Conservation (phyloP, 2,888 invertebrate genomes). For the Mesoligia furuncula region DNA sequence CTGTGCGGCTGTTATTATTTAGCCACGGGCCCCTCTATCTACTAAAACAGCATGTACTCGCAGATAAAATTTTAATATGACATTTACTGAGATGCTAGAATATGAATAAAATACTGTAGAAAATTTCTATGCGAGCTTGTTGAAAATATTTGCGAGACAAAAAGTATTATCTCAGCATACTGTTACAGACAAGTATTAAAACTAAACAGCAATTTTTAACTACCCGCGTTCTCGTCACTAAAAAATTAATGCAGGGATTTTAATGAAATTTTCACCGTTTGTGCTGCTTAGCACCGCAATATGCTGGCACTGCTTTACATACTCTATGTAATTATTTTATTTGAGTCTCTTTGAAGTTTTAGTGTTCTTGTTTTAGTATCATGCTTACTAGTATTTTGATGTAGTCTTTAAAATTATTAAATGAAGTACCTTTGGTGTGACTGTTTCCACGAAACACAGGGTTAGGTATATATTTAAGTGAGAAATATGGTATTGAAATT, state of each 20-base stretch:
- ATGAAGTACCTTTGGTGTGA: not conserved
- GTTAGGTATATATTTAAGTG: too few relatives aligned
- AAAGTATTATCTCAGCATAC: slow-evolving; percentile 28
- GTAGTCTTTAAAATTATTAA: not conserved
- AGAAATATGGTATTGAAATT: not conserved
- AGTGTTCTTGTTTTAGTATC: not conserved
- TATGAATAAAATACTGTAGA: slow-evolving; percentile 24
- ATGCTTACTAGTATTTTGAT: not conserved
- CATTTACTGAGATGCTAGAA: slow-evolving; percentile 29
- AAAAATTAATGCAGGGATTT: slow-evolving; percentile 54
- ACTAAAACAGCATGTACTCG: not conserved
- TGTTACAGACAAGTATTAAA: slow-evolving; percentile 29
- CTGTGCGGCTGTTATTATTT: too few relatives aligned
- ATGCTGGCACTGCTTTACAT: slow-evolving; percentile 22
- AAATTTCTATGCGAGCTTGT: slow-evolving; percentile 22
- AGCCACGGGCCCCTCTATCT: too few relatives aligned
- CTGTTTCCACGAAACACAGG: not conserved
- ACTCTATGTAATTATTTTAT: slow-evolving; percentile 35
- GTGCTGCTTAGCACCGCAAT: slow-evolving; percentile 33
- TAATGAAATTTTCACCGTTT: slow-evolving; percentile 56
- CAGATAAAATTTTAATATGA: slow-evolving; percentile 8
- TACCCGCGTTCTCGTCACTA: slow-evolving; percentile 40
- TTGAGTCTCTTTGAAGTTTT: slow-evolving; percentile 35
- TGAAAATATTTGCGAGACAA: slow-evolving; percentile 31
- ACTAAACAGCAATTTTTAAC: slow-evolving; percentile 54